phyloP scores from a whole-genome alignment of 2,797 vertebrate species.

The Anableps anableps region DNA sequence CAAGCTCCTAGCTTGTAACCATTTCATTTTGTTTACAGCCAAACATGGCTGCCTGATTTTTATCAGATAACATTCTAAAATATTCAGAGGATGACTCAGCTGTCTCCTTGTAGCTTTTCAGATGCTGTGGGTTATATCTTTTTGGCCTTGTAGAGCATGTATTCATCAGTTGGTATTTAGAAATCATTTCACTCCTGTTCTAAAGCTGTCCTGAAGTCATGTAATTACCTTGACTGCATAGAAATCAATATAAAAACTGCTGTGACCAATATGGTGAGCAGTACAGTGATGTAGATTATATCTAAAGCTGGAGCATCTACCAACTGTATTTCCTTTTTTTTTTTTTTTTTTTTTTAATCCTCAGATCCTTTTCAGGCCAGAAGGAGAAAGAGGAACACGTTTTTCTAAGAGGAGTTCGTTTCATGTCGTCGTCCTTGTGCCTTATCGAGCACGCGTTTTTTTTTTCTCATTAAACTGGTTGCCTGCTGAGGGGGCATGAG shows the following conservation, averaged over 20 bases:
- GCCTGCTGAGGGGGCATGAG: background rate
- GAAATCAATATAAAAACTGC: background rate
- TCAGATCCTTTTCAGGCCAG: background rate
- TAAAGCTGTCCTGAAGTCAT: slow-evolving; percentile 1
- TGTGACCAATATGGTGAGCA: background rate
- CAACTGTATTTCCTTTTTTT: too few species aligned
- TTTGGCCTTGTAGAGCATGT: background rate
- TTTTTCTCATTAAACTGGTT: slow-evolving; percentile 48
- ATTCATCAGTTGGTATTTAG: background rate
- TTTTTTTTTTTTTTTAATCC: background rate
- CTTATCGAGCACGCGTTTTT: slow-evolving; percentile 53
- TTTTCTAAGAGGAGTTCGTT: slow-evolving; percentile 54
- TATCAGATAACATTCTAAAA: background rate
- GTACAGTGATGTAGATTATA: background rate
- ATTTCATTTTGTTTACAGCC: background rate
- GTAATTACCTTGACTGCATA: background rate
- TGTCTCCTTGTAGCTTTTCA: slow-evolving; percentile 2
- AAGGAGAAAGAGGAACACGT: slow-evolving; percentile 6
- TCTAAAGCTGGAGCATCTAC: background rate
- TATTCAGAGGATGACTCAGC: background rate
- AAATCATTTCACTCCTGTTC: background rate
- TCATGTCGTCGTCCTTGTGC: slow-evolving; percentile 57
- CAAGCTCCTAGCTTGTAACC: background rate
- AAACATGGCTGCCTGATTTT: background rate
- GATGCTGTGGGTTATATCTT: background rate